These are phyloP conservation scores for Parambassis ranga DNA, from an alignment of 2,797 vertebrate genomes.

Conservation along the genomic window DNA sequence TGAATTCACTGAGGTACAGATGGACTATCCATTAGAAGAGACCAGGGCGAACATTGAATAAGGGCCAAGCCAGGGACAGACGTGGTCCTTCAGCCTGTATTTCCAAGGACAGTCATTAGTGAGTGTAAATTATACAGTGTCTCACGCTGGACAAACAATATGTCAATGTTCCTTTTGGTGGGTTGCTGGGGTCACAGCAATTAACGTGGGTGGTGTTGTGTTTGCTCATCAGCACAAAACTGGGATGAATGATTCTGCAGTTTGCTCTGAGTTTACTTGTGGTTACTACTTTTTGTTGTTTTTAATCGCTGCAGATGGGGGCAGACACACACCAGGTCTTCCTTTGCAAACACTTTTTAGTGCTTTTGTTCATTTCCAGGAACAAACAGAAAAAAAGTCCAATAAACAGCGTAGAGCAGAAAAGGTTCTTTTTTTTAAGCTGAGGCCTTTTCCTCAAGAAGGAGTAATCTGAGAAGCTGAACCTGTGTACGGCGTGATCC, in stretches of 20 bases:
- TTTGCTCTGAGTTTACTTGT: conserved; percentile 65
- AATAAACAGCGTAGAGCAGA: conserved; percentile 11
- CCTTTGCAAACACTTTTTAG: conserved; percentile 30
- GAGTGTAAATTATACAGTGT: conserved; percentile 83
- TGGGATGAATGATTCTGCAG: conserved; percentile 71
- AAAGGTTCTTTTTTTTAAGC: conserved; percentile 28
- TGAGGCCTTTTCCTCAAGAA: conserved; percentile 36
- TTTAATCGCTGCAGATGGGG: conserved; percentile 35
- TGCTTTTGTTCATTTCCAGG: conserved; percentile 7
- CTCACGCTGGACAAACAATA: conserved; percentile 83
- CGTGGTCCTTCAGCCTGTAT: conserved; percentile 76
- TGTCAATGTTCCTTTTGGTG: conserved; percentile 82
- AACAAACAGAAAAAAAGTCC: neutral
- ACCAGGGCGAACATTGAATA: conserved; percentile 71
- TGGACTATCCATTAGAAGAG: conserved; percentile 76
- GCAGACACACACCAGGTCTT: conserved; percentile 19
- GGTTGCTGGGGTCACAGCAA: conserved; percentile 79
- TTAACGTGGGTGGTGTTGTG: conserved; percentile 77
- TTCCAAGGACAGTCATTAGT: conserved; percentile 79
- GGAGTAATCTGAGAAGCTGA: conserved; percentile 69
- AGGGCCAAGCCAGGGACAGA: conserved; percentile 76
- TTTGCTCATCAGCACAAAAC: conserved; percentile 78
- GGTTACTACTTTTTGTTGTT: conserved; percentile 68
- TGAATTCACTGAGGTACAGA: conserved; percentile 77
- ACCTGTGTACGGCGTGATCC: conserved; percentile 47